Evolutionary conservation across 1,140 invertebrate species (phyloP), one percentile per base, ranked within the genome.

Genomic region (Drosophila setifemur): DNA sequence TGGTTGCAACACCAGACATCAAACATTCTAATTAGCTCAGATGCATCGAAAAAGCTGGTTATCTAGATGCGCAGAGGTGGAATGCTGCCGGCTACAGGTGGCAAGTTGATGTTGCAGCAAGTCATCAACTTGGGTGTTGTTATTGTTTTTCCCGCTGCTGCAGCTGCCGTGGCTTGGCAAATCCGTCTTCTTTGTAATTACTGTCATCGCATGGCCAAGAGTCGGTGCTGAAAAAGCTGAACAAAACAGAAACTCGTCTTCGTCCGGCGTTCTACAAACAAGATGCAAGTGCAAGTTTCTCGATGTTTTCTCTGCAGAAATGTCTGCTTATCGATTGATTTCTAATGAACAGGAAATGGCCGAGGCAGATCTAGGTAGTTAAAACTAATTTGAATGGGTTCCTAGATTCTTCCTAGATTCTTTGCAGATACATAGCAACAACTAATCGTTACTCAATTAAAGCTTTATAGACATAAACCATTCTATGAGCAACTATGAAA

Each of bases 111-210:
- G 71, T 49, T 53, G 53, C 44, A 23, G 48, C 39, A 47, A 52
- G 42, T 45, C 42, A 39, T 64, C 47, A 52, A 35, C 39, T 52
- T 54, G 49, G 52, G n/a, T n/a, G n/a, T n/a, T n/a, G n/a, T n/a
- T n/a, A n/a, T n/a, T n/a, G n/a, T n/a, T n/a, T n/a, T n/a, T n/a
- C 21, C n/a, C 25, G 42, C 11, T 14, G 42, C 23, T 26, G 21
- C 42, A 25, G 23, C 23, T 37, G 60, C 40, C 28, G n/a, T 25
- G 23, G 35, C 44, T 64, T 81, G 60, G 76, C 71, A 86, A 86
- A 85, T 85, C 79, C 79, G 81, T 86, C 81, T 85, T 79, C 74
- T 79, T 68, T 63, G 64, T 79, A 85, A 86, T 85, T 75, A 78
- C 81, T 79, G 81, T 75, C 79, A 79, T 74, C 73, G 43, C 43